A percentile compares a stretch with the other conserved stretches of the same genome.
Conservation (phyloP, 2,113 vertebrate species). For the Pelvicachromis taeniatus region DNA sequence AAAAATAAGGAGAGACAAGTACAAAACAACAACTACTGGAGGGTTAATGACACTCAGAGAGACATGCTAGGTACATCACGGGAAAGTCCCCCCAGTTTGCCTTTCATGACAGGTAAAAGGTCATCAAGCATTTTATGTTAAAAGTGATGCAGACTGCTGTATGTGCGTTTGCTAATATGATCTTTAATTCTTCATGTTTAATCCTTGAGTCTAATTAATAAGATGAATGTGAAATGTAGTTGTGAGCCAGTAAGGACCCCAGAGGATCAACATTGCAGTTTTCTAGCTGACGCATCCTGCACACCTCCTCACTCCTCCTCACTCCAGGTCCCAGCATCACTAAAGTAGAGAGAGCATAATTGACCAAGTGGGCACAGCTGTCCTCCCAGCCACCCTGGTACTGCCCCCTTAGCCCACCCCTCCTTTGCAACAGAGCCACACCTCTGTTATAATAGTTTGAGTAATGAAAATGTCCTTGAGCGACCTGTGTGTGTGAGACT, state of each 20-base stretch:
- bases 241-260: not conserved
- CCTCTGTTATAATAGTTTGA: not conserved
- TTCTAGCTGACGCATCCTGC: not conserved
- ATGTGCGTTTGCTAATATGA: not conserved
- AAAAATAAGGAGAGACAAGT: not conserved
- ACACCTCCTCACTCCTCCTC: not conserved
- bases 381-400: not conserved
- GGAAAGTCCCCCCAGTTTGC: not conserved
- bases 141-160: not conserved
- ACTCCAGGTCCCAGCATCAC: not conserved
- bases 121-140: not conserved
- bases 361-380: not conserved
- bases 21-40: not conserved
- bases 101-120: not conserved
- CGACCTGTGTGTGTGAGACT: not conserved
- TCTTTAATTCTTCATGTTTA: not conserved
- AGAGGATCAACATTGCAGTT: not conserved
- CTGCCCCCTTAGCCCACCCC: not conserved
- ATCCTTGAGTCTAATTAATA: not conserved
- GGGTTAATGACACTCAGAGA: not conserved
- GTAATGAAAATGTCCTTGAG: not conserved
- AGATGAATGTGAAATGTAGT: not conserved
- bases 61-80: not conserved
- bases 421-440: not conserved
- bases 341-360: not conserved